These are phyloP conservation scores for Phengaris arion DNA, from an alignment of 2,888 invertebrate species.

Conservation along the genomic window DNA sequence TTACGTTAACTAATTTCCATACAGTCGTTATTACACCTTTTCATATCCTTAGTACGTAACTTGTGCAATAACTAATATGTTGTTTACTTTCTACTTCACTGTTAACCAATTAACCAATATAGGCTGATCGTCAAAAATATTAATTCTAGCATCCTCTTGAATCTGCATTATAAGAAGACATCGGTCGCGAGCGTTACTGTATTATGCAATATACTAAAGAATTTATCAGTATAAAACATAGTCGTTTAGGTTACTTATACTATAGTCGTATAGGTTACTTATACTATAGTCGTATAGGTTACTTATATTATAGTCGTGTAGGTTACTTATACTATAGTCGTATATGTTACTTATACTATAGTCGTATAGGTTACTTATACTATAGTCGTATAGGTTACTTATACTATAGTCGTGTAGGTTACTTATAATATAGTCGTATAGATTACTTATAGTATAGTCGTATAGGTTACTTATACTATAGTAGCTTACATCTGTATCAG, in stretches of 20 bases:
- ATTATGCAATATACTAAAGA: not conserved
- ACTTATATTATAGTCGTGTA: too few species aligned
- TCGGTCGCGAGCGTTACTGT: too few species aligned
- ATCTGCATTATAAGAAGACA: too few species aligned
- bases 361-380: too few species aligned
- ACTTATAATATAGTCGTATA: not conserved
- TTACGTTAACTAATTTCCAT: not conserved
- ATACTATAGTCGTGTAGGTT: not conserved
- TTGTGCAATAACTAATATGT: not conserved
- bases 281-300: not conserved
- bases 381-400: not conserved
- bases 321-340: not conserved
- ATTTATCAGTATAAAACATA: too few species aligned
- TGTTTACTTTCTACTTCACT: not conserved
- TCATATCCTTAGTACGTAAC: conserved; percentile 3
- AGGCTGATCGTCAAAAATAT: too few species aligned
- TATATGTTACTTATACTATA: too few species aligned
- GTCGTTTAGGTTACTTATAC: too few species aligned
- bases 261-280: too few species aligned
- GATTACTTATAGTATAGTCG: too few species aligned
- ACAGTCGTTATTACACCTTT: not conserved
- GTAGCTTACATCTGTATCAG: conserved; percentile 79
- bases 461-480: not conserved
- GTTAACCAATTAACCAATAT: not conserved
- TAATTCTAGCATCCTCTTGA: too few species aligned